A percentile compares a stretch with the other conserved stretches of the same genome.
Conservation (phyloP, 2,797 vertebrate species). For the Acanthurus leucopareius region DNA sequence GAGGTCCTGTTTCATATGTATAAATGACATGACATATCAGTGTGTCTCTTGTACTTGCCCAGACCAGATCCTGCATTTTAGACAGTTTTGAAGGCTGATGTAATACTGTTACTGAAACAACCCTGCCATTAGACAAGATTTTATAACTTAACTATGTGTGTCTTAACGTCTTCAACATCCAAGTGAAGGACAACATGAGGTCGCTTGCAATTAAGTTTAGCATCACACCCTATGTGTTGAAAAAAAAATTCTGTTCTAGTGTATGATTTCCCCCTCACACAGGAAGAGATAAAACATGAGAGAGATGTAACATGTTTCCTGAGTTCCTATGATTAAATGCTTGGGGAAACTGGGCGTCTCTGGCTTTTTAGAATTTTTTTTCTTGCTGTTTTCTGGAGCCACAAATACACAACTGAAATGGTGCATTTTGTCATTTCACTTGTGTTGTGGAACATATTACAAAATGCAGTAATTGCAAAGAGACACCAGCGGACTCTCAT, state of each 20-base stretch:
- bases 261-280: background rate
- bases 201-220: background rate
- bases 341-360: conserved; percentile 7
- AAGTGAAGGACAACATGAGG: background rate
- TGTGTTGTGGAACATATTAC: conserved; percentile 14
- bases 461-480: conserved; percentile 2
- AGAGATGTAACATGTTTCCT: conserved; percentile 14
- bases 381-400: background rate
- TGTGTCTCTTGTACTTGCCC: no score
- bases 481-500: background rate
- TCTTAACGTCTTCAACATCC: conserved; percentile 21
- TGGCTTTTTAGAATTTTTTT: conserved; percentile 6
- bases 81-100: no score
- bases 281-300: background rate
- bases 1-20: no score
- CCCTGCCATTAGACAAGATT: background rate
- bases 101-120: no score
- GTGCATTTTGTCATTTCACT: background rate
- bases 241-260: conserved; percentile 21
- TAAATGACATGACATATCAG: no score
- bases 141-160: conserved; percentile 1
- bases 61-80: no score
- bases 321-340: background rate
- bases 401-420: background rate
- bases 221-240: conserved; percentile 4